phyloP scores from a whole-genome alignment of 2,888 invertebrate species.

The Smittia aterrima region DNA sequence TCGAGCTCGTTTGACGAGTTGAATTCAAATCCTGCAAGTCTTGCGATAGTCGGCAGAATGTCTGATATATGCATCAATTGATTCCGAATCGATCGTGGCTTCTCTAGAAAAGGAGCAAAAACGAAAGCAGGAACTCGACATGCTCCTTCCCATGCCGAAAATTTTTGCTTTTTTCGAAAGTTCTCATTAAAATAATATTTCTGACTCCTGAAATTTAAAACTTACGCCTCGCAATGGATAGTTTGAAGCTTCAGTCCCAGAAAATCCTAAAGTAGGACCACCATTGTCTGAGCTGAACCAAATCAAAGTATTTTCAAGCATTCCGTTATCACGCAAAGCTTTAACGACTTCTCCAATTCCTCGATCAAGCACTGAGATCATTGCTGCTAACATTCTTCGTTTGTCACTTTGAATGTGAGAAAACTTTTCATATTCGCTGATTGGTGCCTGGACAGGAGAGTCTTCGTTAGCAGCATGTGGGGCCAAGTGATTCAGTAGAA shows the following conservation, averaged over 20 bases:
- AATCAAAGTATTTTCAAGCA: conserved; percentile 78
- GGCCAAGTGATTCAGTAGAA: conserved; percentile 76
- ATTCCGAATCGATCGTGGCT: conserved; percentile 59
- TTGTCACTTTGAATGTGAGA: conserved; percentile 64
- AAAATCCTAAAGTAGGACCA: conserved; percentile 69
- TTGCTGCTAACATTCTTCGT: conserved; percentile 73
- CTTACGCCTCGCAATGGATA: conserved; percentile 74
- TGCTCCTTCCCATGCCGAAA: conserved; percentile 82
- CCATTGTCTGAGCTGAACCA: conserved; percentile 89
- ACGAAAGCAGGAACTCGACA: conserved; percentile 73
- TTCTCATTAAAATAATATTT: not conserved
- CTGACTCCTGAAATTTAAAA: conserved; percentile 37
- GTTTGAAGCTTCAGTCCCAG: conserved; percentile 73
- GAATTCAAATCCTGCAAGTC: conserved; percentile 48
- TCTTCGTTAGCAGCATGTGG: conserved; percentile 74
- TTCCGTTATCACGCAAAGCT: conserved; percentile 63
- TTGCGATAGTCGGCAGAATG: conserved; percentile 73
- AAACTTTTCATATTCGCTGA: conserved; percentile 63
- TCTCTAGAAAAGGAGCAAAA: conserved; percentile 64
- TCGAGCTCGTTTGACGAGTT: conserved; percentile 53
- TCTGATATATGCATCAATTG: conserved; percentile 77
- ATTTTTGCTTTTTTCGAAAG: conserved; percentile 61
- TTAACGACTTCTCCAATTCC: conserved; percentile 75
- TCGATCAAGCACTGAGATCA: conserved; percentile 80
- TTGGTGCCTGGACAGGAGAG: conserved; percentile 68